Evolutionary conservation across 2,113 vertebrate species (phyloP), one percentile per base, ranked within the genome.

Genomic region (Ifrita kowaldi): DNA sequence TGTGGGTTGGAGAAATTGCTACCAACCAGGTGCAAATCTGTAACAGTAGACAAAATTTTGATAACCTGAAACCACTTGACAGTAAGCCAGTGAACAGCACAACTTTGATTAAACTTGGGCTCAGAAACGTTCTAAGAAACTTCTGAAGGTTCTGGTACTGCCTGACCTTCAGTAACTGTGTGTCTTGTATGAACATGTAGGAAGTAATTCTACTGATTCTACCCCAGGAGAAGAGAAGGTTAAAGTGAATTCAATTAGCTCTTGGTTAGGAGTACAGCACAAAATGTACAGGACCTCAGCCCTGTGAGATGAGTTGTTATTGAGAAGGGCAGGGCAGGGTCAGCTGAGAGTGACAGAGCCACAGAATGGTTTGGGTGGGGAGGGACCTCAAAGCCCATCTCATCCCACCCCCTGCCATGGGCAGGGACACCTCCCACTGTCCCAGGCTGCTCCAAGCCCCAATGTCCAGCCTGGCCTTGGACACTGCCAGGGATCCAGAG

Each of bases 1-100:
- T 56, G 37, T 33, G 1, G 76, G 83, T 33, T 93, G 84, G 75
- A 71, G 76, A 95, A 89, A 92, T 68, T 64, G 76, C 76, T 95
- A 24, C 90, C 47, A 89, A 39, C 77, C n/a, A 56, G 76, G 76
- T 93, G 47, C 86, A 89, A 69, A 81, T 92, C 52, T 14, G 60
- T 60, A 59, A 67, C 47, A 90, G 84, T 11, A 93, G 65, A 60
- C 73, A 49, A 63, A 67, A 46, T 91, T 56, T 56, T 81, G 64
- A 60, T 84, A 91, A 84, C 42, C 60, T 57, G 35, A 68, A 84
- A 5, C 59, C 23, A 19, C 22, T 56, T 89, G 73, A 74, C 60
- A 84, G 50, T 32, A 67, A 81, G 62, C 52, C 80, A 62, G 16
- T 19, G 35, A 67, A 62, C 44, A 86, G 67, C 37, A 47, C 33